Base-by-base conservation (phyloP, 2,888 invertebrate genomes). In the Peribatodes rhomboidaria region DNA sequence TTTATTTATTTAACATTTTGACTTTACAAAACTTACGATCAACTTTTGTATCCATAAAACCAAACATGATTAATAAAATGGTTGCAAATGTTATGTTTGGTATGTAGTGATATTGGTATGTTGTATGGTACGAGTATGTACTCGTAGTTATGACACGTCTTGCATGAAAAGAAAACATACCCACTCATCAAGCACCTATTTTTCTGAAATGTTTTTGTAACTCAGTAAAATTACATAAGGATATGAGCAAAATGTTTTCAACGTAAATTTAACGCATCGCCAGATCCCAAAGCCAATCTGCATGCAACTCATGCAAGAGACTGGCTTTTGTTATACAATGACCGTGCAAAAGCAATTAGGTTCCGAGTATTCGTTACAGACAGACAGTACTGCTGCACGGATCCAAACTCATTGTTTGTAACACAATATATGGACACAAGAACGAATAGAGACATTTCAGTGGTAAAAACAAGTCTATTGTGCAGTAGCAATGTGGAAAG, bases 401-500 rank as follows among this genome's bases (percentile, higher is more conserved):
- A 52, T 27, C 44, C 41, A 46, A 14, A 41, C 16, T 20, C 37
- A 63, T 63, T 63, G 71, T 68, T 70, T 68, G 71, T 53, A 61
- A 62, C 66, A 73, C 65, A 65, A 53, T 33, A 56, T 44, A 42
- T 13, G 46, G 16, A 8, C 50, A 14, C 35, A 63, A 57, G 37
- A 57, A 41, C 37, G 39, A 39, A 44, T 42, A 53, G 44, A 33
- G 37, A 35, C 18, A 67, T 66, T 77, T 59, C 65, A 65, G 86
- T 85, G 82, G 79, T 84, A 84, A 85, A 54, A 61, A 46, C 60
- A 31, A 46, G 14, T 14, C 54, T 55, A 61, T 61, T 55, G 49
- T 55, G 54, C 33, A n/a, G 13, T n/a, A 37, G 35, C 14, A 9
- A 22, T 39, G 27, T 44, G 59, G 9, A 59, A 60, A 53, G 37